These are phyloP conservation scores for Phataginus tricuspis DNA, from an alignment of 2,797 vertebrate species.

Conservation along the genomic window DNA sequence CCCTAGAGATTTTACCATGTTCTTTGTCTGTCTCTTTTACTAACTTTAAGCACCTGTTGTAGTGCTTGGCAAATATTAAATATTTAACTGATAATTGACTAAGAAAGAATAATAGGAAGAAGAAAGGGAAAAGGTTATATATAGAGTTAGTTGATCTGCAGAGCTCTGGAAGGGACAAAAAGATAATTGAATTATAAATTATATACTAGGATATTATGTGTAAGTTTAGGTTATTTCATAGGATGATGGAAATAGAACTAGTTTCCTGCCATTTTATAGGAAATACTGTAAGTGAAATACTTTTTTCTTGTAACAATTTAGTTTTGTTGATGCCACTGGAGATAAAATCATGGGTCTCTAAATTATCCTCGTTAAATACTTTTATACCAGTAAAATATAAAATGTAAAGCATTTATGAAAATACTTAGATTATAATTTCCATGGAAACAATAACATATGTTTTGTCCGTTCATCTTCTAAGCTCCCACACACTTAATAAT, in stretches of 20 bases:
- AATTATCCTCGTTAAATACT: neutral
- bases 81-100: neutral
- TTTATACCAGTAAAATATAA: neutral
- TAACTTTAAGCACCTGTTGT: neutral
- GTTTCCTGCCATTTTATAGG: conserved; percentile 35
- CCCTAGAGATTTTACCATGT: neutral
- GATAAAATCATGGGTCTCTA: neutral
- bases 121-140: neutral
- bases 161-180: neutral
- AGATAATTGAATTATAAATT: neutral
- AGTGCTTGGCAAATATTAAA: neutral
- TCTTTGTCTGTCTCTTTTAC: neutral
- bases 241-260: neutral
- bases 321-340: neutral
- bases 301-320: conserved; percentile 16
- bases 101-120: neutral
- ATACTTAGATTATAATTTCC: neutral
- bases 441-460: neutral
- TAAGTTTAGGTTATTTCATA: conserved; percentile 21
- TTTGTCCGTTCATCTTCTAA: neutral
- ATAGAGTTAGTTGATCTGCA: neutral
- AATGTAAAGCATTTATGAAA: neutral
- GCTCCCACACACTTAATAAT: neutral
- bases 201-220: neutral
- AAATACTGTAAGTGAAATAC: conserved; percentile 35